Base-by-base conservation (phyloP, 2,797 vertebrate genomes). In the Scarus forsteni region DNA sequence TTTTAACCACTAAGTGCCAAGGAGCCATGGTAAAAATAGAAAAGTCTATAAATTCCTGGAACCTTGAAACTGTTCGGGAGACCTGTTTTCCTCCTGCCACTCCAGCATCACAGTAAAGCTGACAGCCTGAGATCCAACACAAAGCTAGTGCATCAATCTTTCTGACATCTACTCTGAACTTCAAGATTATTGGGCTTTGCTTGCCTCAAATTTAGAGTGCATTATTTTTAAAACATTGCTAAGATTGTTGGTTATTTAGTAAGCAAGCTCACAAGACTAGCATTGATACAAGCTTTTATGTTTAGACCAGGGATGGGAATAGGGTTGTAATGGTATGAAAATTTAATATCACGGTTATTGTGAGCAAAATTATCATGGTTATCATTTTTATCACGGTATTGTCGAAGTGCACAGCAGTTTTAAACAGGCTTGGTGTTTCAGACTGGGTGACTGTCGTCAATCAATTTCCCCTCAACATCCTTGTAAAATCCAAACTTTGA, bases 21-120 rank as follows among this genome's bases (percentile, higher is more conserved):
- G 44, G 60, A 79, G 75, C 74, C 81, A 70, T 74, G 79, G 85
- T 87, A 79, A 80, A 88, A 88, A 86, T 73, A 78, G 73, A 75
- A 82, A 84, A 65, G 56, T 19, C 45, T 62, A 66, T 68, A 67
- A 81, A 85, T 89, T 87, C 85, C 73, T 40, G 49, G 67, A 66
- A 70, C 73, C 60, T 63, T 81, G 67, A 77, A 80, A 81, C 74
- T 70, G 52, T 70, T 79, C 55, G 71, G 76, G 74, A 81, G 78
- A 80, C 53, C 61, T 35, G 13, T 63, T 55, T 80, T 73, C 45
- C 73, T 69, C 73, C 44, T 15, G 34, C 64, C 49, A 78, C 73
- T 59, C 3, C 54, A 54, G 53, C 75, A 70, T 84, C 66, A 56
- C 72, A 75, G 69, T 54, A 48, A 77, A 73, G 43, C 70, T 73